Percentiles rank a stretch among this genome's conserved stretches.
These are phyloP conservation scores for Schrankia costaestrigalis DNA, from an alignment of 2,888 invertebrate species.

Conservation along the genomic window DNA sequence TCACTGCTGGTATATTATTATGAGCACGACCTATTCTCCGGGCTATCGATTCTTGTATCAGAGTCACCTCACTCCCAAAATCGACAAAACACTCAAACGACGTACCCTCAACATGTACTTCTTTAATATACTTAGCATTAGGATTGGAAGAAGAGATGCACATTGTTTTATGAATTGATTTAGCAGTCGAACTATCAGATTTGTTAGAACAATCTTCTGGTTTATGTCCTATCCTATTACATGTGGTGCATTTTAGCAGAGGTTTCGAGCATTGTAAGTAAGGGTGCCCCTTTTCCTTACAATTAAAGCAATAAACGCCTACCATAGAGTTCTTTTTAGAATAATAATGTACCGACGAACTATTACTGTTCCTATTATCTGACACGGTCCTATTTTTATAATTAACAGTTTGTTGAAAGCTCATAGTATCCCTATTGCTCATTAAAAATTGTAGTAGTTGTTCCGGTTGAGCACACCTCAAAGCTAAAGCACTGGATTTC, in stretches of 20 bases:
- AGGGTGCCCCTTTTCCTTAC: neutral
- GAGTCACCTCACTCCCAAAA: neutral
- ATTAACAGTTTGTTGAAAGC: neutral
- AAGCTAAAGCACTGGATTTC: slow-evolving; percentile 6
- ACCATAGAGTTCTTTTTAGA: neutral
- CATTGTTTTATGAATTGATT: neutral
- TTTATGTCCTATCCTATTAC: neutral
- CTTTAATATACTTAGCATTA: neutral
- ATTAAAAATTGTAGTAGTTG: slow-evolving; percentile 4
- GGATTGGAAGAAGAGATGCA: neutral
- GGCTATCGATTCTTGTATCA: neutral
- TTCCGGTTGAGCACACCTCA: slow-evolving; percentile 5
- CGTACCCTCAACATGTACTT: neutral
- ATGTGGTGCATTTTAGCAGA: slow-evolving; percentile 1
- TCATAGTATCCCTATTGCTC: slow-evolving; percentile 5
- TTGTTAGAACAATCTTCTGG: neutral
- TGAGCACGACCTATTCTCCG: neutral
- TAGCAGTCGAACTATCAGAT: neutral
- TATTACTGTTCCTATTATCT: neutral
- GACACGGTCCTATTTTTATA: neutral
- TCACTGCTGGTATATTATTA: neutral
- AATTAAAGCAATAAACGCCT: neutral
- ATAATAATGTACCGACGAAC: neutral
- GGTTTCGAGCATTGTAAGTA: slow-evolving; percentile 1
- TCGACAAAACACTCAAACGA: neutral